A percentile compares a stretch with the other conserved stretches of the same genome.
Evolutionary conservation across 2,113 vertebrate genomes (phyloP).

Genomic region (Fulmarus glacialis): DNA sequence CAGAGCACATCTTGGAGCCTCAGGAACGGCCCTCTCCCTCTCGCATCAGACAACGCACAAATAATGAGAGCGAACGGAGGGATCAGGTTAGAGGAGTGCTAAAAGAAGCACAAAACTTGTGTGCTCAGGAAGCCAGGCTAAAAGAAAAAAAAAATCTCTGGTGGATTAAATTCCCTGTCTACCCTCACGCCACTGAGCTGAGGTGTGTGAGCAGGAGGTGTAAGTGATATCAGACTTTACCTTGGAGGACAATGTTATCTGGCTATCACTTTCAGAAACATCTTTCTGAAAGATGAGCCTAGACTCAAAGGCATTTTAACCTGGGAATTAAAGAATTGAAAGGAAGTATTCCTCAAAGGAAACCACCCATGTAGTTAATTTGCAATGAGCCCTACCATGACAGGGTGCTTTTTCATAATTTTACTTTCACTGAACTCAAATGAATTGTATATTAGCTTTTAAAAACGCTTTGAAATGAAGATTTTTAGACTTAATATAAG

Average conservation of each 20-base stretch:
- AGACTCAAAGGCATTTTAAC: neutral
- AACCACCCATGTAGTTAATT: conserved; percentile 31
- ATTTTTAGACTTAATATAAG: neutral
- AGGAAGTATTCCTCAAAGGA: conserved; percentile 17
- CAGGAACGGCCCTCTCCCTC: fast-evolving
- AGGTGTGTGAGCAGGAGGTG: neutral
- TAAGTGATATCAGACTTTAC: neutral
- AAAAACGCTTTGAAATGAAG: conserved; percentile 18
- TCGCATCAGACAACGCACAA: fast-evolving
- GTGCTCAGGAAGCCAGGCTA: neutral
- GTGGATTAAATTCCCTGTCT: neutral
- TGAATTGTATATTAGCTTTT: conserved; percentile 6
- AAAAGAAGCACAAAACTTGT: neutral
- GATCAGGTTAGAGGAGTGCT: neutral
- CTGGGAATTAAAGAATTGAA: neutral
- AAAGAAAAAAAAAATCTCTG: neutral
- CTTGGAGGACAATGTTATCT: neutral
- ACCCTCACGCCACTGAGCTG: neutral
- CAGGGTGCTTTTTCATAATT: neutral
- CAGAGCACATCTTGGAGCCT: neutral
- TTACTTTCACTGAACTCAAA: neutral
- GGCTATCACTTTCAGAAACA: neutral
- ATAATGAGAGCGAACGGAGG: neutral
- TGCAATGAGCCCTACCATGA: neutral
- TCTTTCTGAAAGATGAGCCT: neutral